These are phyloP conservation scores for Peromyscus eremicus DNA, from an alignment of 2,797 vertebrate species.

Conservation along the genomic window DNA sequence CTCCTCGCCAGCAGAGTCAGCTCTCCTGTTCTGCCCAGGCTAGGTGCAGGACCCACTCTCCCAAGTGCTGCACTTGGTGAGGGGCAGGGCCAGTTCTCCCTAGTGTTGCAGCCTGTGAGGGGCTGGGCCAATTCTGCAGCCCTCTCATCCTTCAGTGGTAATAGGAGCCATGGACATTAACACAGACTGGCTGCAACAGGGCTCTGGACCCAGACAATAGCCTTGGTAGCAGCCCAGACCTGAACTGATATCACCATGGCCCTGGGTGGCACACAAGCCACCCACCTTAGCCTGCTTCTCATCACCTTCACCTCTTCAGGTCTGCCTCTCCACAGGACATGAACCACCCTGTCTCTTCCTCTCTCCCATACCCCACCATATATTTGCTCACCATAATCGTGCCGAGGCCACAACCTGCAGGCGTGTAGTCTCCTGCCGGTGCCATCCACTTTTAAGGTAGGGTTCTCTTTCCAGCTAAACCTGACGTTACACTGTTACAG, in stretches of 20 bases:
- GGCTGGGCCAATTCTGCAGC: neutral
- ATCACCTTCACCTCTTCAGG: neutral
- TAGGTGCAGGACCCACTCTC: neutral
- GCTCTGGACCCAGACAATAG: neutral
- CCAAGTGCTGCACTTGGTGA: neutral
- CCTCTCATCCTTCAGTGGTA: neutral
- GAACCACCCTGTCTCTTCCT: neutral
- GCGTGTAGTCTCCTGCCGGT: neutral
- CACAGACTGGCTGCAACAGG: neutral
- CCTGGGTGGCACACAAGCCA: neutral
- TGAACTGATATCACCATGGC: neutral
- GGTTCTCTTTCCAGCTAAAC: neutral
- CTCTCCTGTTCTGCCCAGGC: neutral
- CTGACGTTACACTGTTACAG: neutral
- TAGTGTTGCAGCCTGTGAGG: neutral
- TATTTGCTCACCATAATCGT: neutral
- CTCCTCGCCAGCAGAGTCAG: neutral
- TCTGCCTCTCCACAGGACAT: neutral
- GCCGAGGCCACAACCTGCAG: neutral
- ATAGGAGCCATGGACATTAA: neutral
- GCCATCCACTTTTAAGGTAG: neutral
- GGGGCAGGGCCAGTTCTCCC: neutral
- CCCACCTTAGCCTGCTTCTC: neutral
- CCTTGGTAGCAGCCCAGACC: neutral
- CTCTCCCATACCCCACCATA: neutral